Evolutionary conservation across 2,797 vertebrate genomes (phyloP).

Genomic region (Antrozous pallidus): DNA sequence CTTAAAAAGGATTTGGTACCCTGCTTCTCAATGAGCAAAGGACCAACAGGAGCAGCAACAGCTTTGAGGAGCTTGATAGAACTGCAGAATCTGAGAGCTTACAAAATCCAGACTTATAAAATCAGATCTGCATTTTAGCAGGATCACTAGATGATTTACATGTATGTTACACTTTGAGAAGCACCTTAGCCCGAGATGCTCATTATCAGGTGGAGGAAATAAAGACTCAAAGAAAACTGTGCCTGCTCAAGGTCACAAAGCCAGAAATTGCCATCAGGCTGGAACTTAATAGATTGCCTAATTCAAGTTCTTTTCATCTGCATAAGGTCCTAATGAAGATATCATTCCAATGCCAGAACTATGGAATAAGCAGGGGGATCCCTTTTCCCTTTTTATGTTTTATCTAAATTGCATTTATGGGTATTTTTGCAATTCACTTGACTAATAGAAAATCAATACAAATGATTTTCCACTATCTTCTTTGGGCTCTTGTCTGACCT

Average conservation of each 20-base stretch:
- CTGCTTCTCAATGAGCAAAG: background rate
- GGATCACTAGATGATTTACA: background rate
- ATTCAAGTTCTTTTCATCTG: background rate
- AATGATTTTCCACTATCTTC: background rate
- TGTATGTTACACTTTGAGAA: background rate
- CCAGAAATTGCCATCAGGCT: background rate
- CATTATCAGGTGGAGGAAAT: background rate
- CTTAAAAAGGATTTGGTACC: background rate
- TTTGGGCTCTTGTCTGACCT: background rate
- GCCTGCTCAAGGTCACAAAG: background rate
- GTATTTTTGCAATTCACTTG: constrained; percentile 21
- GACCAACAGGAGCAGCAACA: background rate
- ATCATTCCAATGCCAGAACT: background rate
- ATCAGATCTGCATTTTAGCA: background rate
- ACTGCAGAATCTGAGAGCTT: background rate
- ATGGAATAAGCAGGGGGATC: background rate
- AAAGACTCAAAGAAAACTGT: background rate
- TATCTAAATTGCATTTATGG: constrained; percentile 4
- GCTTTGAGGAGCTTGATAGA: background rate
- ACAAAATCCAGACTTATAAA: background rate
- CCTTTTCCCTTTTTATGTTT: background rate
- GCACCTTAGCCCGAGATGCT: background rate
- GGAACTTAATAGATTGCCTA: background rate
- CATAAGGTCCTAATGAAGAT: background rate
- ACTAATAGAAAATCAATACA: constrained; percentile 37